These are phyloP conservation scores for Microcebus ravelobensis DNA, from an alignment of 2,113 vertebrate species.

Conservation along the genomic window DNA sequence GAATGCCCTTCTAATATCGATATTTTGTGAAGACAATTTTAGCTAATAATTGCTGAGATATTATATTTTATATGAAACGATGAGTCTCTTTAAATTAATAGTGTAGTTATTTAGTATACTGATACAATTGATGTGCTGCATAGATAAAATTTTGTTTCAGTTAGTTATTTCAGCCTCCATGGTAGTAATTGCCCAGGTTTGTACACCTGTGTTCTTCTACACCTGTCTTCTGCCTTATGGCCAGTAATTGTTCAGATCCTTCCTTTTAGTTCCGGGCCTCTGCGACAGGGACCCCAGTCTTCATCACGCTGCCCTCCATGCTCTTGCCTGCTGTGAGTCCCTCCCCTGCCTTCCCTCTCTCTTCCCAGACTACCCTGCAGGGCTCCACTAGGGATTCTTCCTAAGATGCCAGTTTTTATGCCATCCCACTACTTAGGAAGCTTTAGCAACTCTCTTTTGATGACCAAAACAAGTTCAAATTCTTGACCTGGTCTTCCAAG, in stretches of 20 bases:
- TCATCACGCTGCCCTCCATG: rapidly evolving
- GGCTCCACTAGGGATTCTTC: neutral
- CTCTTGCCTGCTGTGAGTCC: too few species aligned
- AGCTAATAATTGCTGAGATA: neutral
- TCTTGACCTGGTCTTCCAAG: neutral
- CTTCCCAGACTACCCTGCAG: neutral
- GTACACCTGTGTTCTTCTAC: neutral
- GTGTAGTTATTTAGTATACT: neutral
- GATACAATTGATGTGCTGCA: neutral
- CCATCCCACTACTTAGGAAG: neutral
- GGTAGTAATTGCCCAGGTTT: neutral
- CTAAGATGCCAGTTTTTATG: neutral
- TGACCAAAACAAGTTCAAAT: neutral
- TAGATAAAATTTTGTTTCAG: neutral
- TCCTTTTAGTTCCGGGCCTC: neutral
- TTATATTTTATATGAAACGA: neutral
- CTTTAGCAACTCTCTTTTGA: neutral
- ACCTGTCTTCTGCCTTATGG: neutral
- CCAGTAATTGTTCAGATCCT: neutral
- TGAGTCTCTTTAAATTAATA: neutral
- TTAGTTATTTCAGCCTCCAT: neutral
- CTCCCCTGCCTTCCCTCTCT: neutral
- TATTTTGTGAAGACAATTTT: neutral
- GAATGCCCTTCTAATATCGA: neutral
- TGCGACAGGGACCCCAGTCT: rapidly evolving